Base-by-base conservation (phyloP, 1,140 invertebrate genomes). In the Apis dorsata region DNA sequence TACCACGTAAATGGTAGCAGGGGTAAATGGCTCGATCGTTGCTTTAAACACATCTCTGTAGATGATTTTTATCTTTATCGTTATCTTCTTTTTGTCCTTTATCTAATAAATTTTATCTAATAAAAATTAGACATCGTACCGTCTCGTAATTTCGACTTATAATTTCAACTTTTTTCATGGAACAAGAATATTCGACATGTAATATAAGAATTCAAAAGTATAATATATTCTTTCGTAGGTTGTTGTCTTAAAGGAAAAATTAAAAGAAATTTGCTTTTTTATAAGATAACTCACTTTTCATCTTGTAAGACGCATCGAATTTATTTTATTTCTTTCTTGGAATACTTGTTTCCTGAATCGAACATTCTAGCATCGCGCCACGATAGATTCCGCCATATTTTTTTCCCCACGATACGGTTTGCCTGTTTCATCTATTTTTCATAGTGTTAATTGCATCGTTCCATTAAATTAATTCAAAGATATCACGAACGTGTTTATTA, bases 21-120 rank as follows among this genome's bases (percentile, higher is more conserved):
- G 17, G 72, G 77, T 57, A 84, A 86, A 77, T 76, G 60, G 15
- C 34, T 51, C 34, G 10, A 28, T 49, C 53, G 53, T 24, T n/a
- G 57, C 7, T 81, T 73, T 57, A 79, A 81, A 17, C 55, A 21
- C 24, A 55, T 51, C 72, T 66, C 53, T 51, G 34, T 5, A 17
- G 12, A 24, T 17, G 5, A 65, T 24, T 24, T 24, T 17, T n/a
- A n/a, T n/a, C n/a, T n/a, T n/a, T n/a, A n/a, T n/a, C 12, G 8
- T 4, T 10, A 19, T 19, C 51, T 24, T 55, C 49, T n/a, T 34
- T 57, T 21, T 34, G 10, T 49, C 19, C 2, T 13, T 28, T 19
- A 5, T 11, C 24, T 9, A 24, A 3, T n/a, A 3, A 49, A 24
- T n/a, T 13, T 28, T 19, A 5, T 11, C 24, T 9, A 24, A 3